Evolutionary conservation across 2,113 vertebrate species (phyloP), one percentile per base, ranked within the genome.

Genomic region (Polypterus bichir): DNA sequence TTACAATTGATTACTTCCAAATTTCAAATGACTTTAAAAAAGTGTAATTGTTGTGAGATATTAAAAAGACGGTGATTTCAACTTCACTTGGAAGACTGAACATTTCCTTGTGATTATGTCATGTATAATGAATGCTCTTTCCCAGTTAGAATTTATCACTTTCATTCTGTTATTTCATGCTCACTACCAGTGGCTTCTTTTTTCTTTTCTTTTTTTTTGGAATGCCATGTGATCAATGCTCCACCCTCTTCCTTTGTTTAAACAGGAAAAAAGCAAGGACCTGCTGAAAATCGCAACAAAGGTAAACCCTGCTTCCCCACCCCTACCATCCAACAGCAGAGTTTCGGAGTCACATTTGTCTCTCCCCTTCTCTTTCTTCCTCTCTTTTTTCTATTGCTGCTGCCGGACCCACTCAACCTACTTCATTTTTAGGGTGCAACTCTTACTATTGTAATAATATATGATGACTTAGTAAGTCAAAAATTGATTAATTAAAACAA

Each of bases 201-300:
- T 81, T 72, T 69, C 55, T 80, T 78, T 83, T 83, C 79, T 66
- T 66, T 72, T 74, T 73, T 74, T 78, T 86, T 80, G 27, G 27
- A 55, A 80, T 82, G 77, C 81, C 86, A 87, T 88, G 80, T 87
- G 87, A 83, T 86, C 82, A 88, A 86, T 81, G 80, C 79, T 87
- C 85, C 85, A 81, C 84, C 82, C 85, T 87, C 79, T 85, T 90
- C 91, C 89, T 89, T 90, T 96, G 86, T 94, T 84, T 85, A 84
- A 97, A 98, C 92, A 98, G 96, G 96, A 96, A 97, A 96, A 97
- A 98, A 98, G 94, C 89, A 91, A 86, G 94, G 91, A 93, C 84
- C 88, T 89, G 87, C 93, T 7, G 95, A 97, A 96, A 98, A 97
- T 91, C 94, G 93, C 93, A 97, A 98, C 91, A 97, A 98, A 97